These are phyloP conservation scores for Zonitis immaculata DNA, from an alignment of 2,888 invertebrate genomes.

Conservation along the genomic window DNA sequence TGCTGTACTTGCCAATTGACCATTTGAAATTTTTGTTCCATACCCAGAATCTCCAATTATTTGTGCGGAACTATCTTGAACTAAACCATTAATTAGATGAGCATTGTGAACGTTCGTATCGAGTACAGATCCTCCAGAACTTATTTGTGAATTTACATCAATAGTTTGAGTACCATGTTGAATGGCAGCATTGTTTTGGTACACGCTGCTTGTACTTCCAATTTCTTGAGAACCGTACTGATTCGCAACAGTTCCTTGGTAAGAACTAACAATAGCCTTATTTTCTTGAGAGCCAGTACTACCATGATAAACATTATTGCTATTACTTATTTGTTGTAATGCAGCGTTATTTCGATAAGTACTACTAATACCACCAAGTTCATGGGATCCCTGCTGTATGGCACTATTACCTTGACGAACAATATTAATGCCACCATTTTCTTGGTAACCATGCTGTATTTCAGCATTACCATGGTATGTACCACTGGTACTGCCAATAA, in stretches of 20 bases:
- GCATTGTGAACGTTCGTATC: not conserved
- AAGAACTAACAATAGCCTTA: not conserved
- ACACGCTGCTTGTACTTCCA: too few species aligned
- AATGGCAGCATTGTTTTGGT: too few species aligned
- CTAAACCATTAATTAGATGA: slow-evolving; percentile 6
- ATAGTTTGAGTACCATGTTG: not conserved
- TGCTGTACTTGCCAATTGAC: slow-evolving; percentile 11
- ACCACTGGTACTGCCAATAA: not conserved
- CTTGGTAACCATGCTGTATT: not conserved
- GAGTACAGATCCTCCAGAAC: not conserved
- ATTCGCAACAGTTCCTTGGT: not conserved
- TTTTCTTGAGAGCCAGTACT: not conserved
- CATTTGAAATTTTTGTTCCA: slow-evolving; percentile 9
- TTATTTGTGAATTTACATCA: not conserved
- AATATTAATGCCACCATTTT: too few species aligned
- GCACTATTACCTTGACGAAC: too few species aligned
- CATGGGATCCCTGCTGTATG: too few species aligned
- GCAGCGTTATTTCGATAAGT: too few species aligned
- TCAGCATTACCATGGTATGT: not conserved
- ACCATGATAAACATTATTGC: too few species aligned
- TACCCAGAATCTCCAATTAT: not conserved
- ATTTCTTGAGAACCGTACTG: not conserved
- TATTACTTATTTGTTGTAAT: too few species aligned
- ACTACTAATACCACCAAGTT: too few species aligned
- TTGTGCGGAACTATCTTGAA: not conserved